Conservation (phyloP, 2,888 invertebrate genomes). For the Ecliptopera silaceata region DNA sequence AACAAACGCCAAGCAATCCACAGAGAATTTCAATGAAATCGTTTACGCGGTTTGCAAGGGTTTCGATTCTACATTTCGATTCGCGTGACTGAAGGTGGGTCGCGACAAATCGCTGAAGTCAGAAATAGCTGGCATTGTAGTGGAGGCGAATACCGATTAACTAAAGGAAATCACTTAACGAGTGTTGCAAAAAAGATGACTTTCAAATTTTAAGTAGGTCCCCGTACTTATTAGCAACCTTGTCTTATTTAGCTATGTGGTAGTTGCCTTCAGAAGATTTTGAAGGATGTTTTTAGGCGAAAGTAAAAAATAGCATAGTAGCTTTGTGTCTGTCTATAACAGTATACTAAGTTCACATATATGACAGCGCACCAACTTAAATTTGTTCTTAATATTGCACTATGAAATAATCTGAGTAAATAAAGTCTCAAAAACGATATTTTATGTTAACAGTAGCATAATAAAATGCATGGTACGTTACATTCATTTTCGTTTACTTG, state of each 20-base stretch:
- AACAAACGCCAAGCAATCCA: conserved; percentile 13
- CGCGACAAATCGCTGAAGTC: conserved; percentile 26
- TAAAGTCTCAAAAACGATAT: too few species aligned
- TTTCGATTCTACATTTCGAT: conserved; percentile 29
- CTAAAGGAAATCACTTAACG: conserved; percentile 20
- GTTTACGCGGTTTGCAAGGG: conserved; percentile 23
- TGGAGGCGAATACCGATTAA: conserved; percentile 22
- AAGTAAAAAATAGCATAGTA: not conserved
- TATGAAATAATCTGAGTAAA: too few species aligned
- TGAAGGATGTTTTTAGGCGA: not conserved
- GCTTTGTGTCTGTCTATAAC: too few species aligned
- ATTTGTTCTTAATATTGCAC: too few species aligned
- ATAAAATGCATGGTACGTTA: too few species aligned
- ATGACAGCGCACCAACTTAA: too few species aligned
- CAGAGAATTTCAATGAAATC: conserved; percentile 23
- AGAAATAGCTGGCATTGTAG: conserved; percentile 38
- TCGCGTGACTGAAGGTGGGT: conserved; percentile 27
- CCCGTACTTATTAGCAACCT: too few species aligned
- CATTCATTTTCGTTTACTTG: too few species aligned
- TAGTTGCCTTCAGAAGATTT: not conserved
- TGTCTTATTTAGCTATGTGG: not conserved
- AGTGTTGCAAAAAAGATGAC: conserved; percentile 12
- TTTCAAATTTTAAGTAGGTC: conserved; percentile 3
- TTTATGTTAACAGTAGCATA: too few species aligned
- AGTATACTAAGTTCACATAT: too few species aligned